phyloP scores from a whole-genome alignment of 2,113 vertebrate genomes.

The Thamnaconus septentrionalis region DNA sequence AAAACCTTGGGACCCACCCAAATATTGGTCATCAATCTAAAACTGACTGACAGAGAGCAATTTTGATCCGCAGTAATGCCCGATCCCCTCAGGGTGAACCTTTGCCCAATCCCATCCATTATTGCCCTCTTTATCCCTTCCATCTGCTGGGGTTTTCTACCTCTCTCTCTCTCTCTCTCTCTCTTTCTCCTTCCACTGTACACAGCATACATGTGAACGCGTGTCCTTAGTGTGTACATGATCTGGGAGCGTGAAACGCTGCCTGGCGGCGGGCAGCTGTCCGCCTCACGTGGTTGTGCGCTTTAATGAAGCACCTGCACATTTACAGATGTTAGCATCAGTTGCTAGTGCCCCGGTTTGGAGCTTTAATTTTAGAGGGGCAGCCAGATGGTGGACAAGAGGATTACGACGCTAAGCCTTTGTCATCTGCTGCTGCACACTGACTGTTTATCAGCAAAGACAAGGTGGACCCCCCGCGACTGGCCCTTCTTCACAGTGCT shows the following conservation, averaged over 20 bases:
- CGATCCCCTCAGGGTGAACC: constrained; percentile 14
- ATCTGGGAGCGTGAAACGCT: constrained; percentile 28
- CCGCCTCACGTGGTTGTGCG: constrained; percentile 20
- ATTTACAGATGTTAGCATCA: constrained; percentile 76
- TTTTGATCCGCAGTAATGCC: constrained; percentile 48
- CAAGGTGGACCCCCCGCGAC: constrained; percentile 39
- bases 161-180: no score
- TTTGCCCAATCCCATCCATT: constrained; percentile 38
- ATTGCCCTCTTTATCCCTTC: constrained; percentile 47
- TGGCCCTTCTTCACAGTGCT: constrained; percentile 3
- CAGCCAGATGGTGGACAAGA: constrained; percentile 77
- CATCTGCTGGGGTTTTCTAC: constrained; percentile 25
- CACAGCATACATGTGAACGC: constrained; percentile 5
- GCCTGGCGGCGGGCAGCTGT: constrained; percentile 18
- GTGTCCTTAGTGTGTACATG: constrained; percentile 16
- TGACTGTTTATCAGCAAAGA: constrained; percentile 50
- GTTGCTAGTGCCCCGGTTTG: constrained; percentile 64
- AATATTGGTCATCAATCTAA: constrained; percentile 56
- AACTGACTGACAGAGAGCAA: constrained; percentile 42
- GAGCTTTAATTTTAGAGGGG: constrained; percentile 73
- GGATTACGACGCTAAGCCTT: constrained; percentile 77
- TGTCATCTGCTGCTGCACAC: constrained; percentile 73
- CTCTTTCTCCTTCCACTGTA: not conserved
- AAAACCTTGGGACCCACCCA: constrained; percentile 29
- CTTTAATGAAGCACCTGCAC: constrained; percentile 59